phyloP scores from a whole-genome alignment of 2,113 vertebrate genomes.

The Todiramphus chloris region DNA sequence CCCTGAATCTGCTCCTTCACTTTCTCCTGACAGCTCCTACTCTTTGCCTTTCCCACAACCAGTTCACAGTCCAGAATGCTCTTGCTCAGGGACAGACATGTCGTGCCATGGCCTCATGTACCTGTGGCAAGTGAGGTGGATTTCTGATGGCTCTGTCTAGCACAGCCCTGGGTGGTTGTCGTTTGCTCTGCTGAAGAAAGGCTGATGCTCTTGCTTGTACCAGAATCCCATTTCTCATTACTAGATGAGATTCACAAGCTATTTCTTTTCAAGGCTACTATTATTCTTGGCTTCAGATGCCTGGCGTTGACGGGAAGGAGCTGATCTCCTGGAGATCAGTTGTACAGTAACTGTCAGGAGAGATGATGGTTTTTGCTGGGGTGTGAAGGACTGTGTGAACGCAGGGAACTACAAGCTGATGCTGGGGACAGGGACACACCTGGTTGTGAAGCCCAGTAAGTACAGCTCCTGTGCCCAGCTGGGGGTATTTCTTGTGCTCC shows the following conservation, averaged over 20 bases:
- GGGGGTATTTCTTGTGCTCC: neutral
- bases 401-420: neutral
- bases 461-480: neutral
- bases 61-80: rapidly evolving
- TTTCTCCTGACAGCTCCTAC: neutral
- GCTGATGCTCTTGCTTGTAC: too few species aligned
- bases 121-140: neutral
- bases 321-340: too few species aligned
- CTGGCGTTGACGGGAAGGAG: neutral
- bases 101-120: neutral
- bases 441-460: neutral
- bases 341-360: neutral
- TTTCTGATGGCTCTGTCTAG: neutral
- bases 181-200: neutral
- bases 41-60: neutral
- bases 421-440: neutral
- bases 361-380: neutral
- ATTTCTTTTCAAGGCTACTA: neutral
- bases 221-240: neutral
- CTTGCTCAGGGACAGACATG: neutral
- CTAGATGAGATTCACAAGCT: neutral
- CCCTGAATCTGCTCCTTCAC: neutral
- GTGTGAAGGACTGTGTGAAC: neutral
- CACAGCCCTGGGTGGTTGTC: neutral
- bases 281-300: neutral